phyloP scores from a whole-genome alignment of 2,113 vertebrate genomes.

The Melierax canorus region DNA sequence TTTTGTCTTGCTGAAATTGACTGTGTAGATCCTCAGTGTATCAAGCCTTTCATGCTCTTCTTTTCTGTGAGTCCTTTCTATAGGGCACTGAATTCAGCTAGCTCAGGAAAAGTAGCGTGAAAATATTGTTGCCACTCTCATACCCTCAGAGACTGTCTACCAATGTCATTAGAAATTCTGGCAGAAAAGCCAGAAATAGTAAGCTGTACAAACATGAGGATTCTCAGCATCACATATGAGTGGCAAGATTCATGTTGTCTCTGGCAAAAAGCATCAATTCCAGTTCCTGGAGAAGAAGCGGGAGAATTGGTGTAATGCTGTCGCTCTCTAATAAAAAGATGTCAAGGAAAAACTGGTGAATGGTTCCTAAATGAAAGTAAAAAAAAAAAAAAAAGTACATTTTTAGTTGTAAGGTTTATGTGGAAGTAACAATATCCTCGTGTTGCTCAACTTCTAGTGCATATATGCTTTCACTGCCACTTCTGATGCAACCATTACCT shows the following conservation, averaged over 20 bases:
- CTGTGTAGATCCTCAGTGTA: neutral
- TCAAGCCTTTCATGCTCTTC: neutral
- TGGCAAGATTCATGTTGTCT: neutral
- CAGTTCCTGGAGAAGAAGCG: neutral
- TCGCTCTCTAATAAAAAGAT: neutral
- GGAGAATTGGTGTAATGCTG: neutral
- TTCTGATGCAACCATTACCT: neutral
- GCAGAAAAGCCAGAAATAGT: neutral
- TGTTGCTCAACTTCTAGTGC: neutral
- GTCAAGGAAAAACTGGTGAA: neutral
- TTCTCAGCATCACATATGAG: neutral
- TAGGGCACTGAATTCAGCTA: neutral
- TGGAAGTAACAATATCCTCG: neutral
- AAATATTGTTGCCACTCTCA: neutral
- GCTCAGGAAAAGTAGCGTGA: neutral
- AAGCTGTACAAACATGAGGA: neutral
- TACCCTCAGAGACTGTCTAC: neutral
- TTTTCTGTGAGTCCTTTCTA: neutral
- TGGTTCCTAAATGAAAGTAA: neutral
- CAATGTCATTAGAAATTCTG: neutral
- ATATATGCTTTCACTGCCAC: neutral
- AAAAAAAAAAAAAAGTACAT: no score
- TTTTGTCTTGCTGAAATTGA: neutral
- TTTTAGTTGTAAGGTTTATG: neutral
- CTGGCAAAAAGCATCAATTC: neutral